Base-by-base conservation (phyloP, 2,113 vertebrate species). In the Xiphorhynchus elegans region DNA sequence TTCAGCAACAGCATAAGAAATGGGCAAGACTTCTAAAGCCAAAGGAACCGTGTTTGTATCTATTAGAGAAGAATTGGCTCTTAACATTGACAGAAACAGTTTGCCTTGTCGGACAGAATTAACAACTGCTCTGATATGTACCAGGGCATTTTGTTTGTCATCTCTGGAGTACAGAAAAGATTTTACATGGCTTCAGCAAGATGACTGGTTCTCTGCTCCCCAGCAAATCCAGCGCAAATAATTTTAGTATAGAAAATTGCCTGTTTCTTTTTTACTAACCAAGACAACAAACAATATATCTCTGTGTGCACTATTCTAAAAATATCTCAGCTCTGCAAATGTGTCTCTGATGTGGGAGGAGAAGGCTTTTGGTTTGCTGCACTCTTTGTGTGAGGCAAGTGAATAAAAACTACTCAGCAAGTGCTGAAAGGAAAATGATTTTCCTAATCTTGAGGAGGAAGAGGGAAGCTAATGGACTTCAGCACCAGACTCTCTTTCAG, bases 251-350 rank as follows among this genome's bases (percentile, higher is more conserved):
- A 84, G 89, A 96, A 95, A 94, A 95, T 70, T 64, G 94, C 69
- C 56, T 84, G 35, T 84, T 96, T 89, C 80, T 86, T 69, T 94
- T 79, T 78, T 74, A 24, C 67, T 49, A 94, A 81, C 90, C 76
- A 84, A 90, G 90, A 94, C 94, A 96, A 97, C 95, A 97, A 97
- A 97, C 96, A 97, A 97, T 96, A 85, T 95, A 96, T 92, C 90
- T 97, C 86, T 95, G 76, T 97, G 85, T 95, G 93, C 92, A 58
- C 87, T 77, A 56, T 37, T 94, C 97, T 96, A 97, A 97, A 97
- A 97, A 97, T 97, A 97, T 68, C 96, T 84, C 63, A 16, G 93
- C 90, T 93, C 96, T 96, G 93, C 82, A 95, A 96, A 97, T 96
- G 80, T 95, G 90, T 93, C 75, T 95, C 82, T 87, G 84, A 84